phyloP scores from a whole-genome alignment of 2,113 vertebrate genomes.

The Pterocles gutturalis region DNA sequence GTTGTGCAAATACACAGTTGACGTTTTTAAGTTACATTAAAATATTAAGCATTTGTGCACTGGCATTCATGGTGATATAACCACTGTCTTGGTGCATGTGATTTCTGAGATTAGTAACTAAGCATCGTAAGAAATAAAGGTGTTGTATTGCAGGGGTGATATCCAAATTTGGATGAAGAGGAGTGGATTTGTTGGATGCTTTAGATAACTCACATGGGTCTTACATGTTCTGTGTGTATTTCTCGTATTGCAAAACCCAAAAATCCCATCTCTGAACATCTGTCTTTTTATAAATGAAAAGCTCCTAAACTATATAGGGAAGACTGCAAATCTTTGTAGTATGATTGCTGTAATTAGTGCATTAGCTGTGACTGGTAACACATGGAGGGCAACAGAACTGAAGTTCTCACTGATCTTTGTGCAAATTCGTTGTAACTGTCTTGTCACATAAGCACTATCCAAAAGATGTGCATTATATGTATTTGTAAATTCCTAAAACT shows the following conservation, averaged over 20 bases:
- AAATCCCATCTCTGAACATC: neutral
- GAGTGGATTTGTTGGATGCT: neutral
- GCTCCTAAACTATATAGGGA: neutral
- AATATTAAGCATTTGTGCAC: neutral
- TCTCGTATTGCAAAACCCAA: neutral
- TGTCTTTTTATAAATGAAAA: neutral
- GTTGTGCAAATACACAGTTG: neutral
- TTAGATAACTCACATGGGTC: neutral
- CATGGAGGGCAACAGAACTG: neutral
- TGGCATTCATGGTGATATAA: fast-evolving
- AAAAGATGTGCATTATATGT: neutral
- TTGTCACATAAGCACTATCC: neutral
- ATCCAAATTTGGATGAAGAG: neutral
- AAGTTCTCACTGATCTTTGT: neutral
- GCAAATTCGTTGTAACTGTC: neutral
- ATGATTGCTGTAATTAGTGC: neutral
- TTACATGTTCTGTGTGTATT: neutral
- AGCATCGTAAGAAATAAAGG: neutral
- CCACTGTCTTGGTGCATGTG: neutral
- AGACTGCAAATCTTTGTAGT: neutral
- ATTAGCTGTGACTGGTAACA: neutral
- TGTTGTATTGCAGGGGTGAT: neutral
- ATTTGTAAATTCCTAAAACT: neutral
- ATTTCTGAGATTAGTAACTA: neutral
- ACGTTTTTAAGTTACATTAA: neutral